phyloP scores from a whole-genome alignment of 1,140 invertebrate genomes.

The Rhagoletis pomonella region DNA sequence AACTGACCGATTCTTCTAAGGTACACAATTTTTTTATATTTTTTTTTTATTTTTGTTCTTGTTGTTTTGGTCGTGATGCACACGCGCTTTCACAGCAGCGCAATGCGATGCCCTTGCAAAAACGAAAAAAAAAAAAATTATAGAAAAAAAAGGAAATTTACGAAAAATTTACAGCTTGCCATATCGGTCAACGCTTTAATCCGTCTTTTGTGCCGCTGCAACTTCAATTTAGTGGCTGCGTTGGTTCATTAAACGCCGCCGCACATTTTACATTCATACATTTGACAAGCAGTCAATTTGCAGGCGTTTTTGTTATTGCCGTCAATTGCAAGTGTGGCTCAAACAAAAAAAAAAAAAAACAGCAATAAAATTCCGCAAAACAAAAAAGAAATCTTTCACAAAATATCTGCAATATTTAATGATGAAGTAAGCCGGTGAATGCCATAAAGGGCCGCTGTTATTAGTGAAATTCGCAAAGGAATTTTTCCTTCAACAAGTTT shows the following conservation, averaged over 20 bases:
- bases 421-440: not conserved
- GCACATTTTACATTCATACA: not conserved
- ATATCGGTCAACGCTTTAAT: constrained; percentile 2
- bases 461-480: not conserved
- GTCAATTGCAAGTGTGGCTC: not conserved
- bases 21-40: not conserved
- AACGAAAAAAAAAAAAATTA: too few relatives aligned
- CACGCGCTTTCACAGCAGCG: not conserved
- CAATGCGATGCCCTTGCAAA: too few relatives aligned
- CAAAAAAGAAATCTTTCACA: not conserved
- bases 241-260: not conserved
- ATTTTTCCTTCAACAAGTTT: not conserved
- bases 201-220: not conserved
- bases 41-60: not conserved
- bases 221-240: not conserved
- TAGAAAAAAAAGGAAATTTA: too few relatives aligned
- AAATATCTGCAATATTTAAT: not conserved
- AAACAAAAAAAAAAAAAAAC: not conserved
- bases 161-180: not conserved
- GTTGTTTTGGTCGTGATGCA: not conserved
- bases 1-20: not conserved
- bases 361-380: not conserved
- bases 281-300: not conserved
- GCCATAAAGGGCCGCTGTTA: not conserved
- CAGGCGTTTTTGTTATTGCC: not conserved